phyloP scores from a whole-genome alignment of 2,888 invertebrate species.

The Epistrophe grossulariae region DNA sequence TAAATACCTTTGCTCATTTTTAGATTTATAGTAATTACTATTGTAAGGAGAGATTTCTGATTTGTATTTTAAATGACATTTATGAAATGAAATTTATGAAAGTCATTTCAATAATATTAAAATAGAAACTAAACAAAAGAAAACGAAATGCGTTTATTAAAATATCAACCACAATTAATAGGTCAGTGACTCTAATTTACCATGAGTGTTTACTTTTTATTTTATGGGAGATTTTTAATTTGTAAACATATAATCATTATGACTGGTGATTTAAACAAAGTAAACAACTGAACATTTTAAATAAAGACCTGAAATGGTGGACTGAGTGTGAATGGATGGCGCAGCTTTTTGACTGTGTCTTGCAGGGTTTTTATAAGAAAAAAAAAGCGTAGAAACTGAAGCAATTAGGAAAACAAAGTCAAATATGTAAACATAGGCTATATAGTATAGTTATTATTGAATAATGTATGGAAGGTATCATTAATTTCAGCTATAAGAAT shows the following conservation, averaged over 20 bases:
- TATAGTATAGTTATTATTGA: too few species aligned
- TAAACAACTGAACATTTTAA: not conserved
- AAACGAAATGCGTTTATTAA: not conserved
- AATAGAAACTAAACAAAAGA: not conserved
- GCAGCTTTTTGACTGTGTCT: not conserved
- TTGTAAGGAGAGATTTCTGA: not conserved
- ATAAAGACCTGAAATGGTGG: not conserved
- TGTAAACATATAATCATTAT: not conserved
- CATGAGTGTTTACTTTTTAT: not conserved
- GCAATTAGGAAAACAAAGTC: not conserved
- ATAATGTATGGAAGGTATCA: too few species aligned
- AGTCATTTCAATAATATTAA: not conserved
- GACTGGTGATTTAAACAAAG: not conserved
- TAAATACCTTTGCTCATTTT: not conserved
- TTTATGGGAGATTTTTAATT: not conserved
- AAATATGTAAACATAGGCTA: not conserved
- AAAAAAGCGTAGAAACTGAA: too few species aligned
- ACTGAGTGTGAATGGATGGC: not conserved
- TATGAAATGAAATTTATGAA: too few species aligned
- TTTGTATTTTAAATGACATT: not conserved
- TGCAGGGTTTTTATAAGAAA: not conserved
- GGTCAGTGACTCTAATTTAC: conserved; percentile 10
- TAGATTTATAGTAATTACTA: not conserved
- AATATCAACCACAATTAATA: not conserved
- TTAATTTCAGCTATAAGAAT: too few species aligned